phyloP scores from a whole-genome alignment of 2,888 invertebrate genomes.

The Ornithoptera priamus region DNA sequence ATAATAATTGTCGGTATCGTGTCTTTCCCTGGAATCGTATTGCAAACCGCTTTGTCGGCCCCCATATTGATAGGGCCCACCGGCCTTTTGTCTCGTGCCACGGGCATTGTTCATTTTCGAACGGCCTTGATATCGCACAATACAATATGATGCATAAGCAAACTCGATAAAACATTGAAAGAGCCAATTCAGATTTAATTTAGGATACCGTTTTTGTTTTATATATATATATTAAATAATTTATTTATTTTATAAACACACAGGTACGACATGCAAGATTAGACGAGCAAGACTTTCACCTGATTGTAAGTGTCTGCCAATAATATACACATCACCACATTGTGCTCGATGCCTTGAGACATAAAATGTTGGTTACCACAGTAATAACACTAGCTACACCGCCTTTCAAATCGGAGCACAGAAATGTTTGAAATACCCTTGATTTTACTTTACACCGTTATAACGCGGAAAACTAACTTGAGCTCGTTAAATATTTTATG shows the following conservation, averaged over 20 bases:
- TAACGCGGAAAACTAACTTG: neutral
- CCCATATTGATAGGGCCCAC: constrained; percentile 64
- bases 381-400: too few species aligned
- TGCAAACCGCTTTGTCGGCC: constrained; percentile 78
- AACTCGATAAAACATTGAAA: constrained; percentile 36
- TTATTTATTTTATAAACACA: neutral
- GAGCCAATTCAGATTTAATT: constrained; percentile 13
- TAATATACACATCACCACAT: too few species aligned
- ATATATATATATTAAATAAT: neutral
- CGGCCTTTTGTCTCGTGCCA: constrained; percentile 74
- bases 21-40: constrained; percentile 77
- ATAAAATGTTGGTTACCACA: too few species aligned
- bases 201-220: constrained; percentile 3
- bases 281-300: too few species aligned
- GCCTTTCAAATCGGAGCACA: too few species aligned
- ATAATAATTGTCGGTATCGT: constrained; percentile 77
- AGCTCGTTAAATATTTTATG: neutral
- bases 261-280: too few species aligned
- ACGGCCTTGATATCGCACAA: constrained; percentile 70
- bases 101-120: constrained; percentile 73
- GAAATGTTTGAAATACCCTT: neutral
- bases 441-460: neutral
- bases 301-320: too few species aligned
- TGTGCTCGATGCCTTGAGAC: too few species aligned
- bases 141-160: constrained; percentile 52